Percentiles rank a stretch among this genome's conserved stretches.
phyloP scores from a whole-genome alignment of 2,113 vertebrate species.

The Oryzias celebensis region DNA sequence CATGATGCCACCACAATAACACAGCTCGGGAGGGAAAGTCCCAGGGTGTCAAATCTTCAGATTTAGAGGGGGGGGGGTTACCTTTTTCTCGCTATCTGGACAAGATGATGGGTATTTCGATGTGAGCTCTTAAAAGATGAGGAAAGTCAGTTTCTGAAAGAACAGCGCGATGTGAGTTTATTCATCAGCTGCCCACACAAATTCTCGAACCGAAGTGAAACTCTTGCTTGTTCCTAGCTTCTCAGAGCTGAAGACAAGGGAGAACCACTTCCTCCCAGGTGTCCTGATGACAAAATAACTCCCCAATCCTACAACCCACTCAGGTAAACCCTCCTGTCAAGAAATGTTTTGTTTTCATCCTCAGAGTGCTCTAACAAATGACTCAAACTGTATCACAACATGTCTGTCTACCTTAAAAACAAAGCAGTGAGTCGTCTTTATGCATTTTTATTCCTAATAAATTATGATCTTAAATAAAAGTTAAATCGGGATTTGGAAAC shows the following conservation, averaged over 20 bases:
- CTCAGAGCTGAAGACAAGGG: background rate
- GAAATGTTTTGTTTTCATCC: too few relatives aligned
- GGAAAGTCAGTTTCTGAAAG: slow-evolving; percentile 21
- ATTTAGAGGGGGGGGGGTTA: slow-evolving; percentile 14
- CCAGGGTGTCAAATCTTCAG: too few relatives aligned
- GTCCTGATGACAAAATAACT: slow-evolving; percentile 22
- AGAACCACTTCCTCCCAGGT: slow-evolving; percentile 10
- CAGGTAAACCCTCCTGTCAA: too few relatives aligned
- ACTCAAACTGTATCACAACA: too few relatives aligned
- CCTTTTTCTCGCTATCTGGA: background rate
- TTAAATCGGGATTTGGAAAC: slow-evolving; percentile 8
- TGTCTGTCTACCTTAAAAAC: too few relatives aligned
- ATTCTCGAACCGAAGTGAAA: background rate
- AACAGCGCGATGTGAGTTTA: background rate
- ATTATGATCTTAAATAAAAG: background rate
- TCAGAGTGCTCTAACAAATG: too few relatives aligned
- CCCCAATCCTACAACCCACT: background rate
- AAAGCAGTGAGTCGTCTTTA: too few relatives aligned
- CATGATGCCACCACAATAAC: too few relatives aligned
- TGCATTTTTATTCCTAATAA: background rate
- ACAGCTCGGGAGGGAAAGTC: too few relatives aligned
- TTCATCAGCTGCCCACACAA: slow-evolving; percentile 32
- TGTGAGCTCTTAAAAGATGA: slow-evolving; percentile 2
- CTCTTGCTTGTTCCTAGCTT: background rate
- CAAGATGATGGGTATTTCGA: background rate